Evolutionary conservation across 2,113 vertebrate species (phyloP).

Genomic region (Lipotes vexillifer): DNA sequence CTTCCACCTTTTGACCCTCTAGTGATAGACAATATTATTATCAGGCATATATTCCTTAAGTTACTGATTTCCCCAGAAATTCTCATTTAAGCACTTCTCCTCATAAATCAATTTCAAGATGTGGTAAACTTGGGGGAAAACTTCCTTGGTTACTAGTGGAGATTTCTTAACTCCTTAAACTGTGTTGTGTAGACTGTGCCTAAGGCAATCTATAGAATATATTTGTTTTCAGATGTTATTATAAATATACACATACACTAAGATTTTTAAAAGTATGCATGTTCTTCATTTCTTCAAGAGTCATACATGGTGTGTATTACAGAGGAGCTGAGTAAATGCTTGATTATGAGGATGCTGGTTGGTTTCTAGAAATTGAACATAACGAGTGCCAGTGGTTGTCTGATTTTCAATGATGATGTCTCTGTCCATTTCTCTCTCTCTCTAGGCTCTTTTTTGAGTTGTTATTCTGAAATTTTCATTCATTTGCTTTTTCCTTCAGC

Average conservation of each 20-base stretch:
- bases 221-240: background rate
- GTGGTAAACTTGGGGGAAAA: background rate
- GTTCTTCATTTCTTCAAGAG: background rate
- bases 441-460: background rate
- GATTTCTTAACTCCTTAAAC: background rate
- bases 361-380: background rate
- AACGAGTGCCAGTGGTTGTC: background rate
- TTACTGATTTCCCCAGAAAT: background rate
- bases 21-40: background rate
- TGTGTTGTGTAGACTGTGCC: background rate
- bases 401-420: background rate
- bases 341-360: background rate
- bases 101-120: conserved; percentile 18
- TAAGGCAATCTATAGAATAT: background rate
- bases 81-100: background rate
- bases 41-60: background rate
- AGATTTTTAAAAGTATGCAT: background rate
- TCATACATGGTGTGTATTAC: background rate
- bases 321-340: background rate
- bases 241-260: background rate
- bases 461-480: background rate
- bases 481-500: background rate
- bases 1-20: background rate
- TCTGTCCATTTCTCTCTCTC: background rate
- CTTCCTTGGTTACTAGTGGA: background rate